A percentile compares a stretch with the other conserved stretches of the same genome.
phyloP scores from a whole-genome alignment of 1,140 invertebrate species.

The Zaprionus vittiger region DNA sequence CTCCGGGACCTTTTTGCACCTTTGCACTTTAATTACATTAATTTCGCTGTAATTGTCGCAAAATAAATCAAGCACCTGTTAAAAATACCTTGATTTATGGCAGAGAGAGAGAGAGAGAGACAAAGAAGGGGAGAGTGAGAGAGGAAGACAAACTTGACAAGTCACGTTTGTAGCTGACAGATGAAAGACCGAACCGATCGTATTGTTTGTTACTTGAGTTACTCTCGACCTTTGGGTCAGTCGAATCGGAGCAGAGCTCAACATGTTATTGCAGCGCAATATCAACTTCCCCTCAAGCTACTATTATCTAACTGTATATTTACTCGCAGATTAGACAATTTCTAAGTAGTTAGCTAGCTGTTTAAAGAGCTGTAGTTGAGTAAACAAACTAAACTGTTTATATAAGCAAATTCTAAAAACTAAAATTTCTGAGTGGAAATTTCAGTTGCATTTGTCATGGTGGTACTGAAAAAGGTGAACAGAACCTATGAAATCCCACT shows the following conservation, averaged over 20 bases:
- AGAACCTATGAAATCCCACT: neutral
- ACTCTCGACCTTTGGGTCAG: slow-evolving; percentile 24
- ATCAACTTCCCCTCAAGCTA: neutral
- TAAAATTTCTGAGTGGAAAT: neutral
- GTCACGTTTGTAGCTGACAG: slow-evolving; percentile 47
- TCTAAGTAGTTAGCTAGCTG: neutral
- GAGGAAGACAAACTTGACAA: slow-evolving; percentile 6
- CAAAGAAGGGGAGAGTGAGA: neutral
- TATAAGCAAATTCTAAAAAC: neutral
- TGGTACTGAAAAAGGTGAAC: neutral
- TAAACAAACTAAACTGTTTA: slow-evolving; percentile 1
- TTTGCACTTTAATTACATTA: neutral
- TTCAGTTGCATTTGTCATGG: neutral
- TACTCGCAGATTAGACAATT: neutral
- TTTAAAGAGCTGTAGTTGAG: neutral
- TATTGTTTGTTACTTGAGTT: neutral
- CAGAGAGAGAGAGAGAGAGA: neutral
- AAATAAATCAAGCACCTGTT: slow-evolving; percentile 43
- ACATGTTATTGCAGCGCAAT: slow-evolving; percentile 22
- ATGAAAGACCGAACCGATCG: neutral
- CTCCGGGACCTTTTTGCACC: slow-evolving; percentile 1
- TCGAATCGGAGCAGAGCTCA: slow-evolving; percentile 14
- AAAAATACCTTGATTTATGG: slow-evolving; percentile 3
- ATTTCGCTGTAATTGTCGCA: slow-evolving; percentile 23
- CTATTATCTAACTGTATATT: neutral